A percentile compares a stretch with the other conserved stretches of the same genome.
phyloP scores from a whole-genome alignment of 2,888 invertebrate species.

The Clepsis dumicolana region DNA sequence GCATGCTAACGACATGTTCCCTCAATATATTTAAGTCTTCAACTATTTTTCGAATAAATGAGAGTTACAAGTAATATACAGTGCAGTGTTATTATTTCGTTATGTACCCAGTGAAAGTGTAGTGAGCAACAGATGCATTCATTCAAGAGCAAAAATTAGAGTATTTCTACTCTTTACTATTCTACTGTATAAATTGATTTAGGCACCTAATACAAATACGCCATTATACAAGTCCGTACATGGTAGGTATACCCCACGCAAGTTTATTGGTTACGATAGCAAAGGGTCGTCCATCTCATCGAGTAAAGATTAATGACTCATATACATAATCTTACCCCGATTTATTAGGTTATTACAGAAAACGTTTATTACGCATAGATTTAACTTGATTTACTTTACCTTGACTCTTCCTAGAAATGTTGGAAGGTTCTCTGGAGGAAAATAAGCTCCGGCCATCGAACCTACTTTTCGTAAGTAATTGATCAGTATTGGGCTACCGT shows the following conservation, averaged over 20 bases:
- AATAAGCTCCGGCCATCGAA: not conserved
- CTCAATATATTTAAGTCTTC: too few relatives aligned
- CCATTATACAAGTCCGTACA: slow-evolving; percentile 20
- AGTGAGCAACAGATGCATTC: too few relatives aligned
- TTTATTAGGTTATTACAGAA: slow-evolving; percentile 20
- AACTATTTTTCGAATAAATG: too few relatives aligned
- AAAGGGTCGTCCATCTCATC: slow-evolving; percentile 23
- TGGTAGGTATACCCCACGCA: slow-evolving; percentile 20
- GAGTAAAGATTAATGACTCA: slow-evolving; percentile 25
- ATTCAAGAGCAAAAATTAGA: too few relatives aligned
- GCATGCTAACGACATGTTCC: too few relatives aligned
- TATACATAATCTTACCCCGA: slow-evolving; percentile 23
- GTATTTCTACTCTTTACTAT: too few relatives aligned
- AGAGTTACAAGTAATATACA: too few relatives aligned
- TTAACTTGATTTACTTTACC: not conserved
- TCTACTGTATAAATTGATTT: too few relatives aligned
- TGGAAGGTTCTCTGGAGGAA: not conserved
- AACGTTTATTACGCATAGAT: not conserved
- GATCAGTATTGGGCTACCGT: too few relatives aligned
- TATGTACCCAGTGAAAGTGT: too few relatives aligned
- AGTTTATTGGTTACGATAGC: slow-evolving; percentile 34
- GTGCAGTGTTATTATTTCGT: too few relatives aligned
- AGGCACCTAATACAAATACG: slow-evolving; percentile 19
- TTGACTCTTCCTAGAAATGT: not conserved
- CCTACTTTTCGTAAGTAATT: not conserved